A percentile compares a stretch with the other conserved stretches of the same genome.
Evolutionary conservation across 1,140 invertebrate genomes (phyloP).

Genomic region (Yoshiicerus persimilis): DNA sequence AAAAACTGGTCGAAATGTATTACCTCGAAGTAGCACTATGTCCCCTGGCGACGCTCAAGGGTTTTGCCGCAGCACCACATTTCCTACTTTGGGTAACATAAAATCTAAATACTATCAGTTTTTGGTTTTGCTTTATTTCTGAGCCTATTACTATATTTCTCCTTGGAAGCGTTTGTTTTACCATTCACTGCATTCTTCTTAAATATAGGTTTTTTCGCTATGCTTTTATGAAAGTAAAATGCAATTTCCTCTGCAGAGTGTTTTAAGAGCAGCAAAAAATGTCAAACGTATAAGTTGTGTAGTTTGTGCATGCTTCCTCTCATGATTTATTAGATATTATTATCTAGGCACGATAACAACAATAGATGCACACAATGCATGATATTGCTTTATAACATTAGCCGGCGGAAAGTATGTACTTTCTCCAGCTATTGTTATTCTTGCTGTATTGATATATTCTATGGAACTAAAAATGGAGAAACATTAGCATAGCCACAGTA

Average conservation of each 20-base stretch:
- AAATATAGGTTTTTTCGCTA: neutral
- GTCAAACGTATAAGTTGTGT: neutral
- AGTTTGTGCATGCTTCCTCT: neutral
- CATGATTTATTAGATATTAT: neutral
- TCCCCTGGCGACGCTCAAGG: constrained; percentile 31
- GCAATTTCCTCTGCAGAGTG: neutral
- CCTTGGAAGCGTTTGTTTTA: neutral
- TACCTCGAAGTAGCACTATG: constrained; percentile 43
- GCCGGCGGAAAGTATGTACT: neutral
- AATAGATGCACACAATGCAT: neutral
- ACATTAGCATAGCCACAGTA: neutral
- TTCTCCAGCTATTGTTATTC: neutral
- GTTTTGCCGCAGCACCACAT: constrained; percentile 47
- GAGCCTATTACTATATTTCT: neutral
- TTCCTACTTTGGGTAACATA: constrained; percentile 47
- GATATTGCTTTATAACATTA: neutral
- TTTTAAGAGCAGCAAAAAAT: neutral
- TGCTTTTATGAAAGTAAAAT: constrained; percentile 27
- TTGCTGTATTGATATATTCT: neutral
- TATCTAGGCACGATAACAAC: neutral
- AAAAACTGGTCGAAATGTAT: constrained; percentile 33
- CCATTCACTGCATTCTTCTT: neutral
- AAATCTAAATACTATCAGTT: neutral
- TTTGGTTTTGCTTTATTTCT: neutral
- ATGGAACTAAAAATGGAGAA: neutral